Base-by-base conservation (phyloP, 2,113 vertebrate species). In the Parotia lawesii region DNA sequence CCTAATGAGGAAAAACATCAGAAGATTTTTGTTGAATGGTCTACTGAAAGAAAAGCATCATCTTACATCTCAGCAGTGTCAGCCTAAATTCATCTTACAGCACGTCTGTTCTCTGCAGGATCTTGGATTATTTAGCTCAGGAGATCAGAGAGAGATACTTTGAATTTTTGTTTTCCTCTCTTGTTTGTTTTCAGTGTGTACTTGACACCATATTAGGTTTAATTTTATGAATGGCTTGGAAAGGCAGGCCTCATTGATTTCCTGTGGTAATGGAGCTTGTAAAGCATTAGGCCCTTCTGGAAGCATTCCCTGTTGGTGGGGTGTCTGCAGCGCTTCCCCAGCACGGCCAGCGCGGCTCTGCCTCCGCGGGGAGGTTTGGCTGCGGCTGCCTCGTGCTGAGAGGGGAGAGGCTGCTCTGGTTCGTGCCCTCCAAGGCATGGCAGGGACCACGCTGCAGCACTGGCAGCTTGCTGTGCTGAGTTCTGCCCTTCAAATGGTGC, bases 321-420 rank as follows among this genome's bases (percentile, higher is more conserved):
- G 33, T 1, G 4, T 35, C 93, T 35, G 50, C 17, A 9, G 42
- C 0, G 0, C 31, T 56, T 56, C 48, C 21, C 61, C 12, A 10
- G 51, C 27, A 0, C 20, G 19, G 45, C 42, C 12, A 8, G 37
- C 29, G 0, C 6, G 6, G 44, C 86, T 50, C 19, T 45, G 51
- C 24, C 71, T 40, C 45, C 0, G 1, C 0, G 0, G 87, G 51
- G 35, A 40, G 27, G 21, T 13, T 25, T 6, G 70, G 50, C 58
- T 47, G 22, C 22, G 4, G 11, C 29, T 10, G 66, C 3, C 0
- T 27, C 6, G 11, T 15, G 56, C 51, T 28, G n/a, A 13, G 42
- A 16, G 42, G 23, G 15, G 66, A 31, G 75, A 9, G 27, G 67
- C 44, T 64, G 79, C 85, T 78, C 66, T n/a, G 33, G 4, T n/a